phyloP scores from a whole-genome alignment of 2,113 vertebrate species.

The Equus przewalskii region DNA sequence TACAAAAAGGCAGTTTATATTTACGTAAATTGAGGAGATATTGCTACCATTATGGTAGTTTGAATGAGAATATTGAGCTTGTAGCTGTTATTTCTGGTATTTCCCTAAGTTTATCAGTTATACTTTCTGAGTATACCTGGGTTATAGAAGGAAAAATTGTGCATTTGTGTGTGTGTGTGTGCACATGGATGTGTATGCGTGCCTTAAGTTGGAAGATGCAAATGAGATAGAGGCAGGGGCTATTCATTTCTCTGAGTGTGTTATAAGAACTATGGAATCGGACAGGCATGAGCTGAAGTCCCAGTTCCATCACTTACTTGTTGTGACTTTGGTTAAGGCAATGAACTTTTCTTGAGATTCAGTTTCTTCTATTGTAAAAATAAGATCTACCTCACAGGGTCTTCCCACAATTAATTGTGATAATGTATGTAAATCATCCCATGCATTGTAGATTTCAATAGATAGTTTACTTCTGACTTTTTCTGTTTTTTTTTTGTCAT shows the following conservation, averaged over 20 bases:
- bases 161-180: neutral
- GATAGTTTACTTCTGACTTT: neutral
- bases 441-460: neutral
- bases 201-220: neutral
- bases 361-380: slow-evolving; percentile 33
- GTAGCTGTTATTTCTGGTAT: neutral
- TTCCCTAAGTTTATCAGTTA: neutral
- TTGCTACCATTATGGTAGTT: neutral
- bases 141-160: neutral
- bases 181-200: accelerated
- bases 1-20: neutral
- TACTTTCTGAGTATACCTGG: neutral
- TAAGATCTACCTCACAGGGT: neutral
- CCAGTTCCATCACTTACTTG: neutral
- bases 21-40: neutral
- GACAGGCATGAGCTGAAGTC: neutral
- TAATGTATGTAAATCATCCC: neutral
- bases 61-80: neutral
- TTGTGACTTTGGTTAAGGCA: neutral
- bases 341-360: neutral
- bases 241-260: neutral
- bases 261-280: neutral
- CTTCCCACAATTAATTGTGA: neutral
- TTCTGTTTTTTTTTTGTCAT: neutral
- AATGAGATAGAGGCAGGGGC: neutral